Percentiles rank a stretch among this genome's conserved stretches.
phyloP scores from a whole-genome alignment of 2,888 invertebrate genomes.

The Timandra comae region DNA sequence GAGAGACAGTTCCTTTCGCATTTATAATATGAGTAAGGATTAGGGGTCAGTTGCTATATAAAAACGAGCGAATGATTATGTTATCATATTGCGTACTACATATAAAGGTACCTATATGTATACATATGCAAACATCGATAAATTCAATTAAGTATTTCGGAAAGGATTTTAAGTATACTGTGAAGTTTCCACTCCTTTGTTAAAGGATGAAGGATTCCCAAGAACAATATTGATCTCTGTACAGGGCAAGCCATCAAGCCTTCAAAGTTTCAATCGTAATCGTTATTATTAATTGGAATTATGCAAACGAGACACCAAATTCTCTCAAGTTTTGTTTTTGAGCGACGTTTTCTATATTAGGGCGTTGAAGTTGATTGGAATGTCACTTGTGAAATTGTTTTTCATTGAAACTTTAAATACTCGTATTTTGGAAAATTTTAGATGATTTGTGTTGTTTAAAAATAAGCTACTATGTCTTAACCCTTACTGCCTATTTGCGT shows the following conservation, averaged over 20 bases:
- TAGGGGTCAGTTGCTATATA: no score
- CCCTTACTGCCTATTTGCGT: no score
- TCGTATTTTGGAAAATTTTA: neutral
- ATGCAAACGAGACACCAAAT: conserved; percentile 43
- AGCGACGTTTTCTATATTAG: conserved; percentile 25
- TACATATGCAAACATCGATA: no score
- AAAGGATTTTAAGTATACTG: conserved; percentile 25
- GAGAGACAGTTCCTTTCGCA: no score
- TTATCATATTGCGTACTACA: no score
- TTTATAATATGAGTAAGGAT: no score
- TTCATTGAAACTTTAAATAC: neutral
- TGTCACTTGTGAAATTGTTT: conserved; percentile 11
- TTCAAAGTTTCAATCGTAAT: conserved; percentile 39
- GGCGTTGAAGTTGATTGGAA: conserved; percentile 14
- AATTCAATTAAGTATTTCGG: conserved; percentile 17
- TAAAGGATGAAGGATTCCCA: conserved; percentile 26
- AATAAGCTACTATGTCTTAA: no score
- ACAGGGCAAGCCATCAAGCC: conserved; percentile 24
- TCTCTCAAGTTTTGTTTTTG: conserved; percentile 31
- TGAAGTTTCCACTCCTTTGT: conserved; percentile 23
- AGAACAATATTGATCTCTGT: conserved; percentile 42
- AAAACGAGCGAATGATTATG: no score
- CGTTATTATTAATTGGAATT: conserved; percentile 59
- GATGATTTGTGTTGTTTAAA: no score
- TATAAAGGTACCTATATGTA: no score